These are phyloP conservation scores for Pammene aurita DNA, from an alignment of 2,888 invertebrate species.

Conservation along the genomic window DNA sequence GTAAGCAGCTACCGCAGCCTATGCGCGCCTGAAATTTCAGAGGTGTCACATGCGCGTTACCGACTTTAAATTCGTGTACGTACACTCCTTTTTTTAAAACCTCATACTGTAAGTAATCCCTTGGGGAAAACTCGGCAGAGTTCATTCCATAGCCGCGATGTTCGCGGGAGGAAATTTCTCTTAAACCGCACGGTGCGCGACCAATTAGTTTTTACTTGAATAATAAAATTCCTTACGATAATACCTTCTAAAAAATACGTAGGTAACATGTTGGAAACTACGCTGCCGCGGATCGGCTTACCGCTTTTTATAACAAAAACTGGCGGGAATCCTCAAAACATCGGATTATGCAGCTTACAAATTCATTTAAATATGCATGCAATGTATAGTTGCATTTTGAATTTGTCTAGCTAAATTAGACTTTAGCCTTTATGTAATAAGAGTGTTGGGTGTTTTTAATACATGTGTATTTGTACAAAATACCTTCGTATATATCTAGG, in stretches of 20 bases:
- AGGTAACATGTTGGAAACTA: conserved; percentile 16
- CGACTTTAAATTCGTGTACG: too few relatives aligned
- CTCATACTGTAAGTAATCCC: too few relatives aligned
- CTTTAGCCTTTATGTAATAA: neutral
- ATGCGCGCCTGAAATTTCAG: too few relatives aligned
- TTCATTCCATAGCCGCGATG: too few relatives aligned
- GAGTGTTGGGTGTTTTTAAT: neutral
- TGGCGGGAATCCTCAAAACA: conserved; percentile 34
- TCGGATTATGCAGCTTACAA: conserved; percentile 24
- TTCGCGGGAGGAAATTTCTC: too few relatives aligned
- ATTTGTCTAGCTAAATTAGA: neutral
- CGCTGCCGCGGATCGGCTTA: conserved; percentile 28
- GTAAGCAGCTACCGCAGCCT: too few relatives aligned
- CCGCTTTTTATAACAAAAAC: conserved; percentile 30
- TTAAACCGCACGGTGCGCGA: too few relatives aligned
- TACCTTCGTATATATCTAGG: too few relatives aligned
- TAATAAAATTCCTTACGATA: neutral
- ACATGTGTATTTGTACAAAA: too few relatives aligned
- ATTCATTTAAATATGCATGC: conserved; percentile 35
- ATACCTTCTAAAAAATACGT: conserved; percentile 25
- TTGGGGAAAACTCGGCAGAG: too few relatives aligned
- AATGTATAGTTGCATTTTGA: conserved; percentile 16
- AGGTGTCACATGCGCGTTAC: too few relatives aligned
- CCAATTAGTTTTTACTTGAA: neutral
- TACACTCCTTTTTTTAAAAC: too few relatives aligned